Conservation (phyloP, 1,140 invertebrate genomes). For the Nephotettix cincticeps region DNA sequence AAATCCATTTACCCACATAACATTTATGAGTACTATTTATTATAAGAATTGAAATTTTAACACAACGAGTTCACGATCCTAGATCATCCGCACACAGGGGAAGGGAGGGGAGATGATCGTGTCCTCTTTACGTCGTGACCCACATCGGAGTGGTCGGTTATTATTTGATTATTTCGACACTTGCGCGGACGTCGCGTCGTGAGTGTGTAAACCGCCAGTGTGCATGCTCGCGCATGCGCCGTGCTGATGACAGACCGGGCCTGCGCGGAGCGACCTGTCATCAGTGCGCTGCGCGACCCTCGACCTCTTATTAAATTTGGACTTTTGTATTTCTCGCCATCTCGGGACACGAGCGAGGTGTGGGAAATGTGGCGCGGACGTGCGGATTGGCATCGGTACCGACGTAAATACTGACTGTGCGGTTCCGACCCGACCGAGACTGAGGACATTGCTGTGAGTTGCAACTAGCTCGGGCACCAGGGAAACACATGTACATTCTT, state of each 20-base stretch:
- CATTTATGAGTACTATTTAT: too few species aligned
- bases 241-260: not conserved
- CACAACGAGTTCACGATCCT: too few species aligned
- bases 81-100: too few species aligned
- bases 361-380: too few species aligned
- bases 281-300: not conserved
- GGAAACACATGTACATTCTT: too few species aligned
- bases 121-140: not conserved
- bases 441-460: too few species aligned
- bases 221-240: not conserved
- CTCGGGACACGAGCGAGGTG: not conserved
- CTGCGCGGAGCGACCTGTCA: not conserved
- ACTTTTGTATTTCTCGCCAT: not conserved
- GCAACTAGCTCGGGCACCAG: too few species aligned
- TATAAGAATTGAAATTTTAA: too few species aligned
- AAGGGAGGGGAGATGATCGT: not conserved
- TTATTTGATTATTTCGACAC: constrained; percentile 12
- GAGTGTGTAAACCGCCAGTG: not conserved
- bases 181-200: not conserved
- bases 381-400: too few species aligned
- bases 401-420: too few species aligned
- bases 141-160: not conserved
- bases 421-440: too few species aligned
- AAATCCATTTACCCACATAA: too few species aligned
- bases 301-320: constrained; percentile 12